Evolutionary conservation across 2,113 vertebrate genomes (phyloP), one percentile per base, ranked within the genome.

Genomic region (Corythoichthys intestinalis): DNA sequence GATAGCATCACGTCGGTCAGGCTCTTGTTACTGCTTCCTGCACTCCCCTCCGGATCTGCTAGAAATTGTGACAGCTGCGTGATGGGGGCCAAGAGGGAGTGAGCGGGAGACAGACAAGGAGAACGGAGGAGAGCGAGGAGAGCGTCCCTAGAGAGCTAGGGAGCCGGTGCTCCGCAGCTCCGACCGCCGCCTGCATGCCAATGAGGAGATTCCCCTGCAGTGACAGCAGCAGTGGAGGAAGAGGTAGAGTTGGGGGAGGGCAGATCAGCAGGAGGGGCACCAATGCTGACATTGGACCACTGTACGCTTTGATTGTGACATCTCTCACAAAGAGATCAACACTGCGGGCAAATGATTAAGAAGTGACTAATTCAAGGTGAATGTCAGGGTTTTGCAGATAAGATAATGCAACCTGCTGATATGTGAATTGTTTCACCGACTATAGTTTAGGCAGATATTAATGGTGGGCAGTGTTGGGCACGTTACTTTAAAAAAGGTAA

Each of bases 161-260:
- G 83, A 86, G 84, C 83, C 69, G 60, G 82, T 82, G 86, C 86
- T 88, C 88, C 76, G 76, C 77, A 62, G 85, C 83, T 79, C 76
- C 68, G 88, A 85, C 74, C 87, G 59, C 85, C 13, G 69, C 84
- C 75, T 91, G 89, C 86, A 91, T 91, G 84, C 88, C 89, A 91
- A 91, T 91, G 88, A 91, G 88, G 83, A 91, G 89, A 91, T 89
- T 91, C 89, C 89, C 86, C 78, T 85, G 86, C 88, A 86, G 85
- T 74, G 67, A 78, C 78, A 72, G 73, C 61, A 56, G 75, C 46
- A 8, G 80, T 44, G 15, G 71, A 35, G 41, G 54, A 41, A 39
- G 39, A 11, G 39, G 56, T 17, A 9, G 60, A 4, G 28, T 7
- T 28, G n/a, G 60, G 60, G 17, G 60, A 58, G 57, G 72, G 69